phyloP scores from a whole-genome alignment of 2,113 vertebrate genomes.

The Todiramphus chloris region DNA sequence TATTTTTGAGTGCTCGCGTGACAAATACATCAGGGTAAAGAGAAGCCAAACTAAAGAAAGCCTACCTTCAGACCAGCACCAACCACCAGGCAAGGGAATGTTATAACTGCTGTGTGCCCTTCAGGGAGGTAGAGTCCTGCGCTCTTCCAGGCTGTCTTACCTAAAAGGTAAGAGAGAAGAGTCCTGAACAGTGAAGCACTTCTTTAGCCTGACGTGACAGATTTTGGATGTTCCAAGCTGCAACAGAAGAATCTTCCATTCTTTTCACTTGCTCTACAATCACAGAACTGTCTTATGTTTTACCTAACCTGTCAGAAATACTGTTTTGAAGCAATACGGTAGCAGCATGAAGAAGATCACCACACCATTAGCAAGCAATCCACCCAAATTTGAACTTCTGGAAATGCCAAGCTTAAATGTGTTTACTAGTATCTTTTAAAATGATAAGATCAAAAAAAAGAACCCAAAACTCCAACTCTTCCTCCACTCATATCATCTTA shows the following conservation, averaged over 20 bases:
- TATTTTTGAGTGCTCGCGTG: neutral
- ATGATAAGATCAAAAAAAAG: fast-evolving
- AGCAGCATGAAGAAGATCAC: neutral
- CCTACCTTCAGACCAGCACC: conserved; percentile 70
- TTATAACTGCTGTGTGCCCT: conserved; percentile 62
- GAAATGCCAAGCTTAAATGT: neutral
- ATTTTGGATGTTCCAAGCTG: neutral
- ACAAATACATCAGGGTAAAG: neutral
- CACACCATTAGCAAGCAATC: neutral
- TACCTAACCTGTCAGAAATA: neutral
- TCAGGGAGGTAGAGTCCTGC: conserved; percentile 73
- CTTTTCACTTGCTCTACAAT: neutral
- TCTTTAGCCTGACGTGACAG: neutral
- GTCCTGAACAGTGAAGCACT: neutral
- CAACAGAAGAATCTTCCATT: neutral
- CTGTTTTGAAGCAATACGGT: neutral
- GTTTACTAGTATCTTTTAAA: neutral
- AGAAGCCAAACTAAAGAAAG: neutral
- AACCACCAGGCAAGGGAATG: conserved; percentile 43
- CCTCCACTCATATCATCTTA: neutral
- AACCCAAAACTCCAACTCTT: neutral
- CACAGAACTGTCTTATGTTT: neutral
- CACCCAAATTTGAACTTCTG: neutral
- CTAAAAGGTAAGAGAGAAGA: neutral
- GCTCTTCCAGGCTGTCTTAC: conserved; percentile 71